Percentiles rank a stretch among this genome's conserved stretches.
phyloP scores from a whole-genome alignment of 2,113 vertebrate species.

The Corynorhinus townsendii region DNA sequence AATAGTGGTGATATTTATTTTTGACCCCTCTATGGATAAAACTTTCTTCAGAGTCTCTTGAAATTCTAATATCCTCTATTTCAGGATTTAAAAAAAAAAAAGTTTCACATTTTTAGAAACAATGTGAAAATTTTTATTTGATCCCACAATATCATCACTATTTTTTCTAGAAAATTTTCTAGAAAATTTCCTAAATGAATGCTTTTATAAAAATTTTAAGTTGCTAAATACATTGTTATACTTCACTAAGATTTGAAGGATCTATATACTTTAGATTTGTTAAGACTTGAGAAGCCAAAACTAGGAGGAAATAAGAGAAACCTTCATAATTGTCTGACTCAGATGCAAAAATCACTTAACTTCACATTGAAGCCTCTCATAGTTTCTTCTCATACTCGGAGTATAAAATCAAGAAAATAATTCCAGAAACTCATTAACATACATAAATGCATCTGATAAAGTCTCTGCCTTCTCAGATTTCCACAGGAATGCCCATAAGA shows the following conservation, averaged over 20 bases:
- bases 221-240: not conserved
- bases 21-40: not conserved
- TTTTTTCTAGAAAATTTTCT: constrained; percentile 31
- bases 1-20: constrained; percentile 40
- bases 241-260: not conserved
- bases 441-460: not conserved
- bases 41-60: not conserved
- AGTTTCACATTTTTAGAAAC: not conserved
- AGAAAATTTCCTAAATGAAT: not conserved
- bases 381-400: not conserved
- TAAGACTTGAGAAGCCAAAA: not conserved
- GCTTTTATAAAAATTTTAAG: not conserved
- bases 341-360: not conserved
- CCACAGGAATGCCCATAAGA: not conserved
- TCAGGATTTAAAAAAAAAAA: not conserved
- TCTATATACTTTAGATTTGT: not conserved
- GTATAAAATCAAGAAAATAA: constrained; percentile 4
- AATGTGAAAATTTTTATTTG: not conserved
- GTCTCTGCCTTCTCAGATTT: not conserved
- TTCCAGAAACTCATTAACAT: not conserved
- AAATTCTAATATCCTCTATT: constrained; percentile 2
- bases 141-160: not conserved
- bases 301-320: not conserved
- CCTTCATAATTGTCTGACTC: not conserved
- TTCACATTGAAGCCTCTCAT: not conserved